phyloP scores from a whole-genome alignment of 2,888 invertebrate species.

The Eupithecia centaureata region DNA sequence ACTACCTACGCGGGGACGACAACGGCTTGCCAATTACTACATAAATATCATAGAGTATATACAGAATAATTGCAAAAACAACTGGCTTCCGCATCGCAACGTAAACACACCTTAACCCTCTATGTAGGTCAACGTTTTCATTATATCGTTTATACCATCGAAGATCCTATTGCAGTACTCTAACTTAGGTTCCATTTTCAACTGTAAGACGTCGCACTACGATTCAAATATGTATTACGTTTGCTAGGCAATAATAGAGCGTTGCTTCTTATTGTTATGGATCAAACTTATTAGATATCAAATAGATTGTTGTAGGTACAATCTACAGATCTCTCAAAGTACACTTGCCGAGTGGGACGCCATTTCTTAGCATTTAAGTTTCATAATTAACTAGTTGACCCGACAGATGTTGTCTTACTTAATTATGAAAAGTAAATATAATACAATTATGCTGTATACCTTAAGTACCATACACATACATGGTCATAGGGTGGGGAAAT shows the following conservation, averaged over 20 bases:
- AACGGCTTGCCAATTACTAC: background rate
- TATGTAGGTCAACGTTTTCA: slow-evolving; percentile 49
- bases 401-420: no score
- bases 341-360: no score
- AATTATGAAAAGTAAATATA: no score
- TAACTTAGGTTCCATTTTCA: slow-evolving; percentile 16
- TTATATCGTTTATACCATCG: slow-evolving; percentile 43
- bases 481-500: no score
- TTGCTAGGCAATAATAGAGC: slow-evolving; percentile 22
- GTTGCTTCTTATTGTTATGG: slow-evolving; percentile 38
- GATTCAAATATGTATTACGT: slow-evolving; percentile 15
- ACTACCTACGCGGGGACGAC: background rate
- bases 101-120: slow-evolving; percentile 20
- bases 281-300: slow-evolving; percentile 36
- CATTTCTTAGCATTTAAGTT: no score
- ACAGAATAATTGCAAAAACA: background rate
- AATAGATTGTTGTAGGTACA: slow-evolving; percentile 4
- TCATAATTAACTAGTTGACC: no score
- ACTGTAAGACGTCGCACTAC: slow-evolving; percentile 25
- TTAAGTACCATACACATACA: no score
- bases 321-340: background rate
- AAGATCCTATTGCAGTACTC: slow-evolving; percentile 33
- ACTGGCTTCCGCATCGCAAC: background rate
- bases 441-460: no score
- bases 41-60: background rate